phyloP scores from a whole-genome alignment of 1,140 invertebrate genomes.

The Drosophila lacteicornis region DNA sequence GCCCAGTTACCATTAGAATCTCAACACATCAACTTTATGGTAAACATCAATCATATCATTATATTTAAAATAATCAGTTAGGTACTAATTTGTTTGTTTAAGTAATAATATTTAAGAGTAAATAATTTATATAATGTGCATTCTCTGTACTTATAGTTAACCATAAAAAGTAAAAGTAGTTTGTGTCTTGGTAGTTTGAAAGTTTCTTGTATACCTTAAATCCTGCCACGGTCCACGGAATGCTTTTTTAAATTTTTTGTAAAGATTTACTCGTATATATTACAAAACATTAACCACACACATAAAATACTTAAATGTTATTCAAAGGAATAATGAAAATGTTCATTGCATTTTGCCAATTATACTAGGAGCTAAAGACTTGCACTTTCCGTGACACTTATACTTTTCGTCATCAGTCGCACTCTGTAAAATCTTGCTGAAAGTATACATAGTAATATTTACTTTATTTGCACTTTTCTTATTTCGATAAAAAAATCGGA shows the following conservation, averaged over 20 bases:
- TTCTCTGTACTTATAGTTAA: constrained; percentile 7
- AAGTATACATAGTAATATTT: background rate
- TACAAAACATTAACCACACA: background rate
- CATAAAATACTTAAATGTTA: background rate
- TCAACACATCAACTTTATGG: background rate
- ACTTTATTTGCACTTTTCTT: background rate
- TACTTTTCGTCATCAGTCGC: background rate
- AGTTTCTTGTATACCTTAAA: background rate
- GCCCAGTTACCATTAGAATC: background rate
- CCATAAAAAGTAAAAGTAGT: background rate
- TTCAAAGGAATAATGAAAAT: background rate
- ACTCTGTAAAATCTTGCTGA: background rate
- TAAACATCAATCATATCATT: background rate
- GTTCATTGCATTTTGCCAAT: background rate
- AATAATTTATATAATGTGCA: background rate
- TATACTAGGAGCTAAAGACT: background rate
- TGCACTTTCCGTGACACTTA: background rate
- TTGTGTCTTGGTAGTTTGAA: constrained; percentile 1
- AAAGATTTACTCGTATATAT: too few species aligned
- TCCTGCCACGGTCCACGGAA: constrained; percentile 3
- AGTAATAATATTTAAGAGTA: background rate
- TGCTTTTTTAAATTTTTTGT: background rate
- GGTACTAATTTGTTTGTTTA: background rate
- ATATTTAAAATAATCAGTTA: background rate
- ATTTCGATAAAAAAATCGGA: background rate